Base-by-base conservation (phyloP, 2,113 vertebrate genomes). In the Sphyrna mokarran region DNA sequence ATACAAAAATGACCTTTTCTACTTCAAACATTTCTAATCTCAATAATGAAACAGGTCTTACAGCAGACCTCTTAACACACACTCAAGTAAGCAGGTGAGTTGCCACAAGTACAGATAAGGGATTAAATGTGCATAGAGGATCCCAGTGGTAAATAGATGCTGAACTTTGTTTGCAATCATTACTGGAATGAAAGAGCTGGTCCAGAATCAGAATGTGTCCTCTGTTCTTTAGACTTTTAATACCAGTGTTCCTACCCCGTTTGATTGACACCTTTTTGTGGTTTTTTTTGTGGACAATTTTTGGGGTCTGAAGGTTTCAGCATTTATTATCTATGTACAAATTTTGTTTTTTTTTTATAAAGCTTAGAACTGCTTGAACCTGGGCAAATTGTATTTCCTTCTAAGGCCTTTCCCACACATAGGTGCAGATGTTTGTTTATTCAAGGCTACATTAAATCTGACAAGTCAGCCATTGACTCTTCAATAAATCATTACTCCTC, bases 11-110 rank as follows among this genome's bases (percentile, higher is more conserved):
- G 94, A 95, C 94, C 94, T 95, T 95, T 72, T 72, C 94, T 48
- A 72, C 43, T 72, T 95, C 68, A 95, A 95, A 72, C 68, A 72
- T 95, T 72, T 95, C 94, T 95, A 33, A 76, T 48, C 94, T 70
- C 23, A 70, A 95, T 76, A 95, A 95, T 95, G 89, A 66, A 95
- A 95, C 69, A 76, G 68, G 43, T 54, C 69, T 14, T 72, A 72
- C 7, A 95, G 26, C 40, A 72, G 26, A 69, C 40, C 23, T 95
- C 37, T 72, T 72, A 70, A 26, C 23, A 43, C 40, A 72, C 68
- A 48, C 66, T 95, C 9, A 48, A 29, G 8, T 48, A 70, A 69
- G 68, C 93, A 48, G 33, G 66, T 48, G 23, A 29, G 23, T 16
- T 29, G 26, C 69, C 68, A 72, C 68, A 43, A 40, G 68, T 68